Conservation (phyloP, 2,888 invertebrate genomes). For the Melieria crassipennis region DNA sequence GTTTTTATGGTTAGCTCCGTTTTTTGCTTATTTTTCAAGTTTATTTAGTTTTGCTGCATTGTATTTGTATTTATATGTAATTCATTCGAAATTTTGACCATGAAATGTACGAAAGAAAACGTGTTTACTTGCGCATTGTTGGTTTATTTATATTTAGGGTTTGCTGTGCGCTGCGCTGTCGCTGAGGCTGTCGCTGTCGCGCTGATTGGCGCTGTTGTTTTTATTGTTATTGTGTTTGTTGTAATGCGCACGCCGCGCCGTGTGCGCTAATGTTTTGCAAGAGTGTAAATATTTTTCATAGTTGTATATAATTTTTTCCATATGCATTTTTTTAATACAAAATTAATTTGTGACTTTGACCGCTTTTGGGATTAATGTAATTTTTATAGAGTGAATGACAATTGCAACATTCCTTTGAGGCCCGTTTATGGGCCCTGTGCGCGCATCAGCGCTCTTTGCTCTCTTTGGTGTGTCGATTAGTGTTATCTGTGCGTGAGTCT, state of each 20-base stretch:
- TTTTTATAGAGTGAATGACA: not conserved
- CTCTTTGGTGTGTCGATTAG: not conserved
- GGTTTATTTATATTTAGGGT: constrained; percentile 35
- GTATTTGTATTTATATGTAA: constrained; percentile 6
- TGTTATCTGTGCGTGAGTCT: not conserved
- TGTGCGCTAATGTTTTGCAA: constrained; percentile 6
- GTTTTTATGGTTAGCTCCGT: not conserved
- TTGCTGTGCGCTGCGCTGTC: constrained; percentile 35
- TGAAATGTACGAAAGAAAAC: constrained; percentile 51
- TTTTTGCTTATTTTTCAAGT: not conserved
- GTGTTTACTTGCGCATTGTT: constrained; percentile 46
- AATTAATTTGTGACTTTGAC: constrained; percentile 26
- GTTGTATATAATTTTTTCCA: no score
- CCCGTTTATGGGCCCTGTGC: not conserved
- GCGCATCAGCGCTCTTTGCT: not conserved
- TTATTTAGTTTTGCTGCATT: no score
- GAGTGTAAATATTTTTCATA: constrained; percentile 12
- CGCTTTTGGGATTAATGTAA: constrained; percentile 14
- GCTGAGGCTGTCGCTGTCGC: no score
- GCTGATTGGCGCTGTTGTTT: not conserved
- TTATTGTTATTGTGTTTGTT: constrained; percentile 11
- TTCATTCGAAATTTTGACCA: constrained; percentile 46
- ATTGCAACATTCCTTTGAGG: not conserved
- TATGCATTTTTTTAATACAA: constrained; percentile 13
- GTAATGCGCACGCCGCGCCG: constrained; percentile 4